A percentile compares a stretch with the other conserved stretches of the same genome.
phyloP scores from a whole-genome alignment of 2,888 invertebrate genomes.

The Ceratothoa steindachneri region DNA sequence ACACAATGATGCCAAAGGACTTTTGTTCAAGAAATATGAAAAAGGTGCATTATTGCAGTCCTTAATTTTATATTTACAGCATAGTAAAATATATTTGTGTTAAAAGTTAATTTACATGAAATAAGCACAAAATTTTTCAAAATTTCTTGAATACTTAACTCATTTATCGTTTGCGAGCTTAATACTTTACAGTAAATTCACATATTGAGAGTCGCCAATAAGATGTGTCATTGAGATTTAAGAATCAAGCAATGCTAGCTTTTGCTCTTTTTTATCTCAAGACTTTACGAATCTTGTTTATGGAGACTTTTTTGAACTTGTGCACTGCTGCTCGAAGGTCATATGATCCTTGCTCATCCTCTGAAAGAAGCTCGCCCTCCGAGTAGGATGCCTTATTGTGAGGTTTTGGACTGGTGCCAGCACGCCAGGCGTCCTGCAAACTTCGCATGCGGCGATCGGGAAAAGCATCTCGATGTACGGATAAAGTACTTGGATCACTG shows the following conservation, averaged over 20 bases:
- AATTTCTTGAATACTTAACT: neutral
- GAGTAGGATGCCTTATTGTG: conserved; percentile 62
- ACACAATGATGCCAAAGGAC: neutral
- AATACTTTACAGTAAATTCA: neutral
- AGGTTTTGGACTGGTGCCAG: neutral
- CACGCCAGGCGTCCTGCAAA: conserved; percentile 43
- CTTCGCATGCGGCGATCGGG: conserved; percentile 43
- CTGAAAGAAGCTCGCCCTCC: conserved; percentile 66
- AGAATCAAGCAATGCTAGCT: too few relatives aligned
- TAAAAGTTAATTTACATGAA: neutral
- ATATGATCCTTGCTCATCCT: conserved; percentile 61
- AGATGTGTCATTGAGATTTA: too few relatives aligned
- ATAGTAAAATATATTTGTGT: neutral
- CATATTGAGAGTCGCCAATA: too few relatives aligned
- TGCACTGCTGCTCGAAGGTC: conserved; percentile 71
- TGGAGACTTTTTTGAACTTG: conserved; percentile 71
- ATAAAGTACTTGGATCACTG: conserved; percentile 44
- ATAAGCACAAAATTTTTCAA: neutral
- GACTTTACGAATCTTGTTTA: conserved; percentile 67
- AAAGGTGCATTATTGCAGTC: neutral
- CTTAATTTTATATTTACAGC: neutral
- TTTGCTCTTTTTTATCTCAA: conserved; percentile 62
- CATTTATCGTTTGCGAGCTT: neutral
- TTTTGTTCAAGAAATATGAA: neutral
- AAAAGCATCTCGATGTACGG: conserved; percentile 23